Evolutionary conservation across 2,888 invertebrate species (phyloP), one percentile per base, ranked within the genome.

Genomic region (Exephanes ischioxanthus): DNA sequence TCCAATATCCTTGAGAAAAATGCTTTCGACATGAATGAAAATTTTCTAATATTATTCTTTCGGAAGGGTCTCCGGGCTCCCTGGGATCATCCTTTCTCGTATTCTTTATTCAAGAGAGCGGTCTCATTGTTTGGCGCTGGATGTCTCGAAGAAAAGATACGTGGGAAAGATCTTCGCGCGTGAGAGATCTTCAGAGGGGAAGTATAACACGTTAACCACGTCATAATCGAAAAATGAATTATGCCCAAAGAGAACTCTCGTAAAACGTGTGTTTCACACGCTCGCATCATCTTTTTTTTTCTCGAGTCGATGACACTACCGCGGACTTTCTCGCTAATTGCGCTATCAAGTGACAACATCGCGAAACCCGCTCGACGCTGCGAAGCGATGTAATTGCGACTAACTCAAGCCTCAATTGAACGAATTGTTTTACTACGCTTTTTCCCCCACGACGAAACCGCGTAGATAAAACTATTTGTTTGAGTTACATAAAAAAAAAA

Each of bases 261-360:
- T 51, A 58, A 76, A 80, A 86, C 87, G 87, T 86, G 84, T 87
- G 89, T 90, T 91, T 91, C 91, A 90, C 92, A 91, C 91, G 91
- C 88, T 85, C 79, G 41, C 30, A 61, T 73, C 77, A 45, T 33
- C 14, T 33, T 67, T 58, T n/a, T 48, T 33, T 78, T 37, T 22
- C 72, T 48, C 66, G 68, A 58, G 68, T 76, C 78, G 81, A 81
- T 83, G 85, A 82, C 88, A 89, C 86, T 88, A 87, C 90, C 71
- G 61, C 51, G 53, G 55, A 80, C 84, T 84, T 80, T 80, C 80
- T 89, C 90, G 87, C 89, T 91, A 91, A 91, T 91, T 91, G 86
- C 79, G 55, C 78, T 91, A 91, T 91, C 90, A 89, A 91, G 89
- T 92, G 91, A 91, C 89, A 58, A 88, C 88, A 88, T 87, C 89